Base-by-base conservation (phyloP, 2,797 vertebrate species). In the Phrynocephalus forsythii region DNA sequence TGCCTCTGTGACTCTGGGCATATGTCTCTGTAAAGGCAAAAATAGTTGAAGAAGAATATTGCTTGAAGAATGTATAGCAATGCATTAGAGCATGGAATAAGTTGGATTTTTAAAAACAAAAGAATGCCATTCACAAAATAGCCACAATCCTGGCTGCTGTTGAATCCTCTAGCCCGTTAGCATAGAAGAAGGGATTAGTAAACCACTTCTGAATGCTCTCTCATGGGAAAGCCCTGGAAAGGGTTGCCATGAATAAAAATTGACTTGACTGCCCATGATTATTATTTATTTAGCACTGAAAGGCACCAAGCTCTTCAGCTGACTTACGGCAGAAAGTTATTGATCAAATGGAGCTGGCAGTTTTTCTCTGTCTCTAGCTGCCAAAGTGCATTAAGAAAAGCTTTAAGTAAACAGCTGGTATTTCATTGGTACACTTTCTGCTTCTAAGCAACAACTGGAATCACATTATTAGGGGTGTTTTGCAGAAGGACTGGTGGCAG, bases 71-170 rank as follows among this genome's bases (percentile, higher is more conserved):
- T 13, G 2, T 56, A 13, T 11, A 56, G 13, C 52, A 56, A 56
- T 56, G 52, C 52, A 9, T 56, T 56, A 13, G 52, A 10, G 13
- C 52, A 56, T 56, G 52, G 52, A 56, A 56, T 11, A 56, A 13
- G 52, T 13, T 56, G 52, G 9, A 56, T 56, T 56, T 56, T 56
- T 56, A 44, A 44, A 44, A 44, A 38, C 38, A 86, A 84, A 91
- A 68, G 90, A 86, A 87, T 92, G 89, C 76, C 81, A 76, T 82
- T 73, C 13, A 81, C 89, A 85, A 44, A 48, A 91, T 89, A 95
- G 82, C 87, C 92, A 94, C 90, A 86, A 89, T 87, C 83, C 67
- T n/a, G 69, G 66, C 86, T 89, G 89, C 75, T 28, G 50, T 48
- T 52, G 63, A 9, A n/a, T 16, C 3, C 89, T 92, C 91, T 90